A percentile compares a stretch with the other conserved stretches of the same genome.
Evolutionary conservation across 2,113 vertebrate species (phyloP).

Genomic region (Perca flavescens): DNA sequence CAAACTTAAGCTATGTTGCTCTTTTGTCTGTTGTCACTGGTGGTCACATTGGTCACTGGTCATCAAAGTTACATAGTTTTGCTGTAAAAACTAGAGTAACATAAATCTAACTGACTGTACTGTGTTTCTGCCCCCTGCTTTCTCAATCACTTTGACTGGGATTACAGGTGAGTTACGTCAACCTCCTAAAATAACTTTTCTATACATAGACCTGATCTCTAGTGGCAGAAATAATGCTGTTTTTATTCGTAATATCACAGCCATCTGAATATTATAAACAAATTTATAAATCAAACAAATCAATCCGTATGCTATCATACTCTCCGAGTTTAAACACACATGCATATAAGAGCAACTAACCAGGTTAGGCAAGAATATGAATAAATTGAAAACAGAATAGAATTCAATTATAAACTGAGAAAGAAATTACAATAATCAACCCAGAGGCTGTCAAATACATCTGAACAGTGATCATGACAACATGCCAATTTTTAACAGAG

Average conservation of each 20-base stretch:
- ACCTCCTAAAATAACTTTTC: conserved; percentile 45
- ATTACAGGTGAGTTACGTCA: conserved; percentile 77
- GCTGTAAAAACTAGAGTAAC: neutral
- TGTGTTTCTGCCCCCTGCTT: conserved; percentile 2
- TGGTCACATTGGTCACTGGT: neutral
- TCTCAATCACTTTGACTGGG: conserved; percentile 44
- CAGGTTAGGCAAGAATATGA: neutral
- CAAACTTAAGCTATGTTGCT: neutral
- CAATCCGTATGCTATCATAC: neutral
- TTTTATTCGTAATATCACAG: neutral
- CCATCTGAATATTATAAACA: neutral
- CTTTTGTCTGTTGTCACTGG: too few relatives aligned
- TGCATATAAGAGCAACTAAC: neutral
- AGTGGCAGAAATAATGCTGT: neutral
- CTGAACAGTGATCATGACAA: conserved; percentile 2
- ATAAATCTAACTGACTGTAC: neutral
- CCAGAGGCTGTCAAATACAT: neutral
- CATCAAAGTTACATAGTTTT: neutral
- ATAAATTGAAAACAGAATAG: neutral
- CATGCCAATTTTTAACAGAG: neutral
- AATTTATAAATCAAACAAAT: neutral
- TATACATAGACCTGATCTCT: conserved; percentile 45
- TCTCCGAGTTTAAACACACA: neutral
- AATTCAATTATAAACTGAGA: neutral
- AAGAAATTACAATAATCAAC: neutral